Evolutionary conservation across 1,140 invertebrate species (phyloP).

Genomic region (Drosophila fuyamai): DNA sequence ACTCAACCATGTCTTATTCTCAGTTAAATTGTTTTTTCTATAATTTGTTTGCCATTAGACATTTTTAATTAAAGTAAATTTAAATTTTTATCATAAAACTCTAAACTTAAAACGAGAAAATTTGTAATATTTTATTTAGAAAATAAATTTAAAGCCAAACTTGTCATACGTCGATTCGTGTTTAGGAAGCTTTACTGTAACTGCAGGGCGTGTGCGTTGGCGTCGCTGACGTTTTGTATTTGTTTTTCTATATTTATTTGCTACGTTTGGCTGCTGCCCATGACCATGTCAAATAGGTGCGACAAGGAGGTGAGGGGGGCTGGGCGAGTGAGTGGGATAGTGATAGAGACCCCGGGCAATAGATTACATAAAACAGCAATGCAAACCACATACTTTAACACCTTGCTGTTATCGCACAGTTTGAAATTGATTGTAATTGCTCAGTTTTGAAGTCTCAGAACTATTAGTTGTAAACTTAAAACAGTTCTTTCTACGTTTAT

Average conservation of each 20-base stretch:
- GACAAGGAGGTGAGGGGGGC: not conserved
- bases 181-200: slow-evolving; percentile 9
- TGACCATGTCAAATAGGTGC: slow-evolving; percentile 51
- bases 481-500: too few species aligned
- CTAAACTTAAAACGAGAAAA: too few species aligned
- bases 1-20: not conserved
- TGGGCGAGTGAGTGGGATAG: slow-evolving; percentile 4
- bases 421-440: not conserved
- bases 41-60: too few species aligned
- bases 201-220: slow-evolving; percentile 48
- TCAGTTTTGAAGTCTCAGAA: not conserved
- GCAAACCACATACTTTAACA: slow-evolving; percentile 22
- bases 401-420: slow-evolving; percentile 28
- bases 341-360: slow-evolving; percentile 22
- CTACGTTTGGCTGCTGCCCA: slow-evolving; percentile 54
- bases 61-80: too few species aligned
- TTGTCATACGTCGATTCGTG: not conserved
- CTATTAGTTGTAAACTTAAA: too few species aligned
- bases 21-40: not conserved
- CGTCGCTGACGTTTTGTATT: slow-evolving; percentile 27
- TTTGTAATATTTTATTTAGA: not conserved
- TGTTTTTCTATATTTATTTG: slow-evolving; percentile 26
- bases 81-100: too few species aligned
- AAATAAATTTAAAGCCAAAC: not conserved
- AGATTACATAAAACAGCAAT: slow-evolving; percentile 55